Base-by-base conservation (phyloP, 35 echinoderm and acorn worm species). In the Apostichopus japonicus region DNA sequence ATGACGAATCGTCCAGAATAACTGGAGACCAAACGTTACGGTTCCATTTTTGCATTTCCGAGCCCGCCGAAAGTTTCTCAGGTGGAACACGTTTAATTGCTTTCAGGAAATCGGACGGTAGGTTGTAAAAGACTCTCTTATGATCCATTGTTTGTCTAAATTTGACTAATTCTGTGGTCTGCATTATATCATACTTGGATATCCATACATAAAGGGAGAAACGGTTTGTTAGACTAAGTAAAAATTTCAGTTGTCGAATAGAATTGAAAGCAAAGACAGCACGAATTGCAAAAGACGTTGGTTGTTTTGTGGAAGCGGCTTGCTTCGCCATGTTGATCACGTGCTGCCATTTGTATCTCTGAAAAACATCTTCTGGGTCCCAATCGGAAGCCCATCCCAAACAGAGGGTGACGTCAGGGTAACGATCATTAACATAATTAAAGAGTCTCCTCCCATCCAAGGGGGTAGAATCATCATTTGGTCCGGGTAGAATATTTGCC, bases 291-390 rank as follows among this genome's bases (percentile, higher is more conserved):
- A 98, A 96, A 21, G 94, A 79, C 24, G 94, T 82, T 10, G 72
- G 97, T 53, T 93, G 93, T 44, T 56, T 67, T 14, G 92, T 84
- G 59, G 23, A 33, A 4, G 95, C 93, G 76, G 94, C 95, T 17
- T 89, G 73, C 65, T 94, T 98, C 0, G 97, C 93, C 97, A 98
- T 98, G 33, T 90, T 80, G 55, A 98, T 94, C 4, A 98, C 94
- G 19, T 94, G 72, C 57, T 79, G 91, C 97, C 97, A 98, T 0
- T 70, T 94, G 88, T 98, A 98, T 21, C 92, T 91, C 24, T 84
- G 23, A 71, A 94, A 87, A 44, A 65, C 25, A 2, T 86, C 90
- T 27, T 98, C 93, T 22, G 94, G 92, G 5, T 73, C 71, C 94
- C 92, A 96, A 8, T 80, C 59, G 65, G 97, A 92, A 6, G 90